Evolutionary conservation across 2,113 vertebrate species (phyloP), one percentile per base, ranked within the genome.

Genomic region (Apeltes quadracus): DNA sequence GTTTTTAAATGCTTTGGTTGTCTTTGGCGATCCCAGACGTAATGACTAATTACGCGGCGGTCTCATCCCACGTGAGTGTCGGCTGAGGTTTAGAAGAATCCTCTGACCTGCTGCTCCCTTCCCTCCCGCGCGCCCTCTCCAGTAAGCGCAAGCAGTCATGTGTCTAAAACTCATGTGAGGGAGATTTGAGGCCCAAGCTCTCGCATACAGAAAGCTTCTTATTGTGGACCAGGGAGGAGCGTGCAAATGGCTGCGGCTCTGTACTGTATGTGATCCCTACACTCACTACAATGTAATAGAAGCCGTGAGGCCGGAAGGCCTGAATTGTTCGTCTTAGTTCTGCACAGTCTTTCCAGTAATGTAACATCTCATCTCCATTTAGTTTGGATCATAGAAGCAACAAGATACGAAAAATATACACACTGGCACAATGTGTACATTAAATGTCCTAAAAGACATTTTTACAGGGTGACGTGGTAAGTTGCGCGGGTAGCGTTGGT

Each of bases 131-230:
- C 32, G 38, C 79, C 84, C 79, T 79, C 46, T 87, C 74, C 84
- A 86, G 57, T 87, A 68, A 86, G 86, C 67, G 53, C 78, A 84
- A 80, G 75, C 82, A 88, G 93, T 96, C 96, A 96, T 95, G 94
- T 95, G 95, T 91, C 90, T 86, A 54, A 0, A 0, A 68, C 95
- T 95, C 96, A 95, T 96, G 95, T 95, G 95, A 96, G 94, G 74
- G 92, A 94, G 94, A 94, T 96, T 94, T 94, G 82, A 88, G 82
- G 84, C 77, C 84, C 64, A 38, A 72, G 78, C 61, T 61, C 74
- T 55, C 68, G 84, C 70, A 65, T 80, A 84, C 74, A 88, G 78
- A 88, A 80, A 41, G 82, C 81, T 67, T 81, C 86, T 83, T 84
- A 82, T 91, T 90, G 85, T 78, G 73, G 76, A 34, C 63, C 34